phyloP scores from a whole-genome alignment of 2,888 invertebrate species.

The Lycocerus yunnanus region DNA sequence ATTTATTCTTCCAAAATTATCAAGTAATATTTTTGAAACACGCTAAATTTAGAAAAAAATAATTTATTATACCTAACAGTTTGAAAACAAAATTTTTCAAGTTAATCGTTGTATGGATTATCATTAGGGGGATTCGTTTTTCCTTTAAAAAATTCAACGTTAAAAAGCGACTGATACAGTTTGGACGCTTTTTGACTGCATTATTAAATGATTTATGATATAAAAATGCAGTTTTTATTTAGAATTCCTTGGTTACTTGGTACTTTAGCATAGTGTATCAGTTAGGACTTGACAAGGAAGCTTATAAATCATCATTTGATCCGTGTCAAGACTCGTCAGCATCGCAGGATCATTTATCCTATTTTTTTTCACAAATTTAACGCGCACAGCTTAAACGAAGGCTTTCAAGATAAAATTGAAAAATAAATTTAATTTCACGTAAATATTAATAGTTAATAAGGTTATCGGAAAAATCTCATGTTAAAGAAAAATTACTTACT shows the following conservation, averaged over 20 bases:
- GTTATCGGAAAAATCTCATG: background rate
- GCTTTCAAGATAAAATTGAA: background rate
- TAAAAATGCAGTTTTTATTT: constrained; percentile 48
- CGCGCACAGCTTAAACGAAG: background rate
- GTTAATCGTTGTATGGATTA: background rate
- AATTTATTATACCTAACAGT: background rate
- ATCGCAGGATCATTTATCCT: constrained; percentile 50
- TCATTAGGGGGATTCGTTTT: background rate
- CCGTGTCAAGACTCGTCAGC: constrained; percentile 42
- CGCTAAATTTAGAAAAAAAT: background rate
- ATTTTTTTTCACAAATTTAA: constrained; percentile 34
- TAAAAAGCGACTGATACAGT: constrained; percentile 52
- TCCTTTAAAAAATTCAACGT: constrained; percentile 48
- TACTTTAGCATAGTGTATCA: constrained; percentile 54
- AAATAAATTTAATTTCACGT: background rate
- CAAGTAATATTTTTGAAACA: background rate
- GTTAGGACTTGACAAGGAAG: constrained; percentile 48
- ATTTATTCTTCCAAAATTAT: background rate
- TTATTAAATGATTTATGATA: constrained; percentile 54
- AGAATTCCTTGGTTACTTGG: constrained; percentile 45
- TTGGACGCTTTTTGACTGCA: constrained; percentile 53
- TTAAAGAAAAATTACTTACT: background rate
- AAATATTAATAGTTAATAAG: background rate
- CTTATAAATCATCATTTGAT: constrained; percentile 56
- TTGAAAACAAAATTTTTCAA: background rate